Conservation (phyloP, 2,888 invertebrate species). For the Eupithecia vulgata region DNA sequence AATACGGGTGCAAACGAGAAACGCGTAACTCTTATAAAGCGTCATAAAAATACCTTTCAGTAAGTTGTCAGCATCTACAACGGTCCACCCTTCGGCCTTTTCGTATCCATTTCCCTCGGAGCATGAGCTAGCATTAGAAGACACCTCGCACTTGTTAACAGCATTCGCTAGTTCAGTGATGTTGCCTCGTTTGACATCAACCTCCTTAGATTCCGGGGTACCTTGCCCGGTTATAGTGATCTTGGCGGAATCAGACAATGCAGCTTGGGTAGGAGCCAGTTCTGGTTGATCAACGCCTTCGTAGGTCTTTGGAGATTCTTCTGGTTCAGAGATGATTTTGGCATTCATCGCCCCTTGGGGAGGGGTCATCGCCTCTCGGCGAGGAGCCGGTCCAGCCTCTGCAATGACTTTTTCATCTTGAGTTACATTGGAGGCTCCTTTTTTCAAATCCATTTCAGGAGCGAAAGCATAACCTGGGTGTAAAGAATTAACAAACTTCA, state of each 20-base stretch:
- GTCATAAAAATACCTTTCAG: slow-evolving; percentile 26
- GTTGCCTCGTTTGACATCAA: background rate
- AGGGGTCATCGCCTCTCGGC: background rate
- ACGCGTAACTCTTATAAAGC: slow-evolving; percentile 9
- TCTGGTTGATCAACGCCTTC: background rate
- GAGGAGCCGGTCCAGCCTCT: background rate
- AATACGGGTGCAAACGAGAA: background rate
- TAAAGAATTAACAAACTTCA: background rate
- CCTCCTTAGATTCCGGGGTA: background rate
- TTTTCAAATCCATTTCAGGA: slow-evolving; percentile 12
- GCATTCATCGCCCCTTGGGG: background rate
- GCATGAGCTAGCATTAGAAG: slow-evolving; percentile 18
- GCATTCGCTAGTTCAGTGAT: slow-evolving; percentile 10
- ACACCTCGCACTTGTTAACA: slow-evolving; percentile 8
- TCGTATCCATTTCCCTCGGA: slow-evolving; percentile 18
- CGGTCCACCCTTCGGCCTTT: slow-evolving; percentile 32
- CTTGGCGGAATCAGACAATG: background rate
- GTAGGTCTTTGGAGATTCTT: background rate
- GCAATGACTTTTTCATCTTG: slow-evolving; percentile 6
- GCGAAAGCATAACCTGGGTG: background rate
- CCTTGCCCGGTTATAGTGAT: background rate
- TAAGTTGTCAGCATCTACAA: slow-evolving; percentile 18
- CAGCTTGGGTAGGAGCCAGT: background rate
- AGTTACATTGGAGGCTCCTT: background rate
- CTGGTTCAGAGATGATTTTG: background rate